These are phyloP conservation scores for Leguminivora glycinivorella DNA, from an alignment of 1,140 invertebrate species.

Conservation along the genomic window DNA sequence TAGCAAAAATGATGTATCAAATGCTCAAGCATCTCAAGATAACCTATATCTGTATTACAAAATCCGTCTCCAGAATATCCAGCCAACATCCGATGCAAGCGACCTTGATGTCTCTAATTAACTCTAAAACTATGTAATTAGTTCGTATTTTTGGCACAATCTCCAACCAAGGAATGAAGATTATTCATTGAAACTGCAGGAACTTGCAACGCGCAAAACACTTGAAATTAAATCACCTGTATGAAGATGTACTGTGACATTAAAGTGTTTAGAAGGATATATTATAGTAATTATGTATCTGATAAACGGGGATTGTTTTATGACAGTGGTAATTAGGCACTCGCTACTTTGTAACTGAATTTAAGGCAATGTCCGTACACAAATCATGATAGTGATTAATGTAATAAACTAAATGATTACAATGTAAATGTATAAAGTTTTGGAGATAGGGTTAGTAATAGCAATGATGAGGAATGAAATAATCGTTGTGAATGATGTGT, in stretches of 20 bases:
- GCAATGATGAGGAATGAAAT: too few species aligned
- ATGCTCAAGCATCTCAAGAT: neutral
- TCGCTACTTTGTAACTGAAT: neutral
- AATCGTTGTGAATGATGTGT: too few species aligned
- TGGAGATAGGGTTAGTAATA: too few species aligned
- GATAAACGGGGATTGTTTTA: neutral
- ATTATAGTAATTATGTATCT: neutral
- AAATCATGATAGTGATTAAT: neutral
- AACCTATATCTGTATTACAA: slow-evolving; percentile 13
- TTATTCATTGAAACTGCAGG: neutral
- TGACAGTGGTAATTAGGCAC: neutral
- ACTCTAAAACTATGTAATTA: slow-evolving; percentile 24
- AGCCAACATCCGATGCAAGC: slow-evolving; percentile 21
- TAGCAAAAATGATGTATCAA: neutral
- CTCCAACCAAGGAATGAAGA: slow-evolving; percentile 9
- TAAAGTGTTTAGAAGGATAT: neutral
- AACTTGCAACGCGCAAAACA: neutral
- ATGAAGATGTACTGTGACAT: neutral
- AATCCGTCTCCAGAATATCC: slow-evolving; percentile 19
- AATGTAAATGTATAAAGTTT: too few species aligned
- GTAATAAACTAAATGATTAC: neutral
- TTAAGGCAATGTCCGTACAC: neutral
- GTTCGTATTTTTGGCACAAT: slow-evolving; percentile 12
- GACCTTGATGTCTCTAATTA: slow-evolving; percentile 25
- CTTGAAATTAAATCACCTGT: neutral